A percentile compares a stretch with the other conserved stretches of the same genome.
phyloP scores from a whole-genome alignment of 2,888 invertebrate genomes.

The Prosapia bicincta region DNA sequence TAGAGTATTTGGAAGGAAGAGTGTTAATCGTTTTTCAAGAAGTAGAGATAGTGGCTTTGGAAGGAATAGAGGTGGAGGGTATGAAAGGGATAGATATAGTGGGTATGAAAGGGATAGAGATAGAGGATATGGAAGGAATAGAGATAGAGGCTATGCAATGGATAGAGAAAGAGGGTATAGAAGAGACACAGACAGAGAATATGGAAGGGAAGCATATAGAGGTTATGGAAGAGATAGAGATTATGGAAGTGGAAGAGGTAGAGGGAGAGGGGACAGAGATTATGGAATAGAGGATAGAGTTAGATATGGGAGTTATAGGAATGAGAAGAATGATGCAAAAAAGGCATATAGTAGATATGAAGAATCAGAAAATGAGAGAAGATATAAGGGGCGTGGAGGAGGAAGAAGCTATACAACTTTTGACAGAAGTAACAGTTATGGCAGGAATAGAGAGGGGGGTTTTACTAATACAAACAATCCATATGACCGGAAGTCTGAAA shows the following conservation, averaged over 20 bases:
- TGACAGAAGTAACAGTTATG: no score
- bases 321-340: no score
- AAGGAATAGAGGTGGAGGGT: not conserved
- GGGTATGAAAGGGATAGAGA: not conserved
- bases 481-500: no score
- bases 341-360: no score
- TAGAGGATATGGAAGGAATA: not conserved
- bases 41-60: no score
- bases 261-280: not conserved
- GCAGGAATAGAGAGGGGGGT: no score
- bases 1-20: not conserved
- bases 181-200: not conserved
- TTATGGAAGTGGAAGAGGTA: not conserved
- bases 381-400: no score
- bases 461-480: no score
- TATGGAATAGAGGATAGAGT: no score
- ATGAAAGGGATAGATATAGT: not conserved
- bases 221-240: not conserved
- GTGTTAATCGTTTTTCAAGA: not conserved
- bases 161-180: not conserved
- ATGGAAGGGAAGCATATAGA: not conserved
- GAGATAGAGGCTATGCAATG: not conserved
- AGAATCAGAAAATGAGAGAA: no score
- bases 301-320: not conserved
- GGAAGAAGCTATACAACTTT: no score